phyloP scores from a whole-genome alignment of 2,888 invertebrate species.

The Rhyacophila evoluta region DNA sequence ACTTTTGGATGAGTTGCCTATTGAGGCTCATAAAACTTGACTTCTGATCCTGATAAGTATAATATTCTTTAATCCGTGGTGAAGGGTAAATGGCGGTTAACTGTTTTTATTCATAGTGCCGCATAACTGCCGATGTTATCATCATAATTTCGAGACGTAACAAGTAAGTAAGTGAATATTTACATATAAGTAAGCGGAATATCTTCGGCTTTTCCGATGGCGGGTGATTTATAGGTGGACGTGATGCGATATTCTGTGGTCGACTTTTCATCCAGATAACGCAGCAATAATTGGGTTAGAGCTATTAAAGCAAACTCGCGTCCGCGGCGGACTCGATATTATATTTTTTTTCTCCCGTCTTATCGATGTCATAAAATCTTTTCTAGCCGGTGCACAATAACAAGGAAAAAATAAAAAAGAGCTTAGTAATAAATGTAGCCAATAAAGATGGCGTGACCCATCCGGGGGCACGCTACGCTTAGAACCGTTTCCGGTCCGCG shows the following conservation, averaged over 20 bases:
- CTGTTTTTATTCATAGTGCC: too few species aligned
- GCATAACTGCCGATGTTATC: too few species aligned
- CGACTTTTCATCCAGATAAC: constrained; percentile 52
- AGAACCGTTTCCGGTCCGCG: constrained; percentile 42
- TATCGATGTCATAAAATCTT: constrained; percentile 56
- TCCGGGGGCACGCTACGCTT: constrained; percentile 53
- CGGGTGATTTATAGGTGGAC: not conserved
- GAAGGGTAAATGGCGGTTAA: too few species aligned
- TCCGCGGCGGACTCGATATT: constrained; percentile 52
- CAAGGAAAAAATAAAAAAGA: constrained; percentile 55
- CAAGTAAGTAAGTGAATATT: not conserved
- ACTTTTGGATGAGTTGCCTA: too few species aligned
- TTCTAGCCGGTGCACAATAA: constrained; percentile 55
- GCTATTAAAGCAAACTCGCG: constrained; percentile 53
- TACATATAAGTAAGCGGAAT: not conserved
- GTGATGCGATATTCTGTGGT: constrained; percentile 11
- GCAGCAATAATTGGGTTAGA: constrained; percentile 54
- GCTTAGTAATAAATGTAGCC: constrained; percentile 54
- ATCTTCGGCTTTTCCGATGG: not conserved
- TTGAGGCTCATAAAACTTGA: too few species aligned
- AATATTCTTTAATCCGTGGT: too few species aligned
- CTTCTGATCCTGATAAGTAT: too few species aligned
- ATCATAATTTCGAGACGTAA: not conserved
- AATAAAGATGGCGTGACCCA: constrained; percentile 55
- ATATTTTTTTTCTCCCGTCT: constrained; percentile 48